These are phyloP conservation scores for Enteromius unitaeniatus DNA, from an alignment of 2,797 vertebrate genomes.

Conservation along the genomic window DNA sequence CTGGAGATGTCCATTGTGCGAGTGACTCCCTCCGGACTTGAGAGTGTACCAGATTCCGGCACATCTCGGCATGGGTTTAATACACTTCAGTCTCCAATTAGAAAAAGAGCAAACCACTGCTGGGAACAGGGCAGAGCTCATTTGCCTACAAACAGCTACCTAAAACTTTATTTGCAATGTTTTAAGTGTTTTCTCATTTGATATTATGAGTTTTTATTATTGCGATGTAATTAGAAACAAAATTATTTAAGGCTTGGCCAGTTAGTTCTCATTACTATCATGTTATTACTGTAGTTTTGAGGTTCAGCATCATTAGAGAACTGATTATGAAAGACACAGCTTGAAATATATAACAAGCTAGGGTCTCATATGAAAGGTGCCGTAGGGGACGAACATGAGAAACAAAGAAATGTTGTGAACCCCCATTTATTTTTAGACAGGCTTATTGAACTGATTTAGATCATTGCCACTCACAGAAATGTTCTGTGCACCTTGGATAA, in stretches of 20 bases:
- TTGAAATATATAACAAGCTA: slow-evolving; percentile 7
- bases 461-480: slow-evolving; percentile 16
- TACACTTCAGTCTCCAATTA: slow-evolving; percentile 57
- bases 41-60: slow-evolving; percentile 39
- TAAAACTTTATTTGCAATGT: neutral
- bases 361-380: slow-evolving; percentile 11
- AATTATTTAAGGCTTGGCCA: neutral
- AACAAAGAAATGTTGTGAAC: slow-evolving; percentile 8
- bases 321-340: slow-evolving; percentile 10
- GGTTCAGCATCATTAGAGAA: neutral
- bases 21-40: slow-evolving; percentile 43
- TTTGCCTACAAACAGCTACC: neutral
- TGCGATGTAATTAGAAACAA: neutral
- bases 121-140: slow-evolving; percentile 26
- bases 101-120: slow-evolving; percentile 42
- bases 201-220: neutral
- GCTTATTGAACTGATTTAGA: slow-evolving; percentile 30
- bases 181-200: neutral
- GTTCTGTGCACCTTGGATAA: neutral
- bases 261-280: neutral
- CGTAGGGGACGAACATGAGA: neutral
- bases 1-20: slow-evolving; percentile 52
- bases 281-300: slow-evolving; percentile 2
- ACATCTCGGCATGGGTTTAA: slow-evolving; percentile 47
- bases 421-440: slow-evolving; percentile 35